Conservation (phyloP, 2,113 vertebrate species). For the Chinchilla lanigera region DNA sequence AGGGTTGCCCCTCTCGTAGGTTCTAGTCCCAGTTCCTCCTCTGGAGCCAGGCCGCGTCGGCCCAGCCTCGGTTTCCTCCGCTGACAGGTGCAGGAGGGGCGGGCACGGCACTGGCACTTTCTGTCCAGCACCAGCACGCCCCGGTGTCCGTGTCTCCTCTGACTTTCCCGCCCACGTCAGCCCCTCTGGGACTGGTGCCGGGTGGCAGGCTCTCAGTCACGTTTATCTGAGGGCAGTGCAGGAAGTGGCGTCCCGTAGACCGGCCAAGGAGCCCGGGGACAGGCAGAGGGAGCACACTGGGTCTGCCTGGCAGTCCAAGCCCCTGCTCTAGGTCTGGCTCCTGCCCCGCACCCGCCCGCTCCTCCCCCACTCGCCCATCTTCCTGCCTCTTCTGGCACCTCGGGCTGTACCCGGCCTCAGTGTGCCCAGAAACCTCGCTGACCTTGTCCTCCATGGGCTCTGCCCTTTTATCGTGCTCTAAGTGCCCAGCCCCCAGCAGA, state of each 20-base stretch:
- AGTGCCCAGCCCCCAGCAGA: fast-evolving
- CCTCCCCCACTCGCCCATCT: background rate
- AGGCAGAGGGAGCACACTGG: background rate
- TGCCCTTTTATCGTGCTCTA: background rate
- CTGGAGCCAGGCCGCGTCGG: background rate
- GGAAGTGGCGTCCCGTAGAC: background rate
- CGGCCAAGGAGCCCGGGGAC: background rate
- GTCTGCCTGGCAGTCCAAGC: background rate
- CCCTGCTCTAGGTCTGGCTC: background rate
- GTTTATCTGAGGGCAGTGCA: background rate
- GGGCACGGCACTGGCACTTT: too few species aligned
- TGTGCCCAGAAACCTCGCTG: background rate
- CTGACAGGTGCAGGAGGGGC: background rate
- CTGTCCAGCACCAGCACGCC: background rate
- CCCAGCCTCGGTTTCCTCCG: background rate
- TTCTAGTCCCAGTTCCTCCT: background rate
- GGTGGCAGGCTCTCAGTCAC: fast-evolving
- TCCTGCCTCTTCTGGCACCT: background rate
- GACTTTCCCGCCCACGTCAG: background rate
- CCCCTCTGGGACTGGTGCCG: background rate
- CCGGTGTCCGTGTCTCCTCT: background rate
- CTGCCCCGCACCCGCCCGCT: fast-evolving
- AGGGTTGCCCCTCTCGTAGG: background rate
- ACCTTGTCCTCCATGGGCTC: background rate
- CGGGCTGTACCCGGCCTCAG: background rate